Evolutionary conservation across 2,113 vertebrate species (phyloP).

Genomic region (Nothobranchius furzeri): DNA sequence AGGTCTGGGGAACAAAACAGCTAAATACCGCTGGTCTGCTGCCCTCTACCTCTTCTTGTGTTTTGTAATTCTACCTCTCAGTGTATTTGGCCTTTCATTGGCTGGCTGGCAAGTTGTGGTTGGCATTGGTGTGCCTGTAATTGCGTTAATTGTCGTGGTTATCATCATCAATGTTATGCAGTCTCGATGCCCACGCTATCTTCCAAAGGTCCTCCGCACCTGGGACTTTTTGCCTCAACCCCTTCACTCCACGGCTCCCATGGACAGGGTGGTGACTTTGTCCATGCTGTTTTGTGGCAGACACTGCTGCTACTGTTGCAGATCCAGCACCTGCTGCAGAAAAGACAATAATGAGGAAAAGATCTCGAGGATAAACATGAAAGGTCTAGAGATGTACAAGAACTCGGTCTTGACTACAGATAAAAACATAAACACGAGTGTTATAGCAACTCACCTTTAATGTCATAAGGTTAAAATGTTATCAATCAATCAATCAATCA

Average conservation of each 20-base stretch:
- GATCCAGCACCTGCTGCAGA: constrained; percentile 76
- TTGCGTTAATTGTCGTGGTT: constrained; percentile 68
- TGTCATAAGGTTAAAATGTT: too few species aligned
- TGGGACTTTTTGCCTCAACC: constrained; percentile 90
- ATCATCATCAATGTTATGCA: constrained; percentile 86
- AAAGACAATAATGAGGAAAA: constrained; percentile 29
- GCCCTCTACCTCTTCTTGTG: constrained; percentile 85
- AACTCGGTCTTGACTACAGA: constrained; percentile 75
- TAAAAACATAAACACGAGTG: constrained; percentile 18
- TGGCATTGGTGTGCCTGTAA: constrained; percentile 84
- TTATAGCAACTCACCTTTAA: constrained; percentile 52
- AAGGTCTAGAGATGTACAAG: constrained; percentile 80
- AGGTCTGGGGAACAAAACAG: constrained; percentile 84
- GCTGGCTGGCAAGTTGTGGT: constrained; percentile 90
- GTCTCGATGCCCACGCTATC: constrained; percentile 63
- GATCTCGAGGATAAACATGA: constrained; percentile 46
- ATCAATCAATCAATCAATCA: too few species aligned
- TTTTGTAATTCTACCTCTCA: constrained; percentile 86
- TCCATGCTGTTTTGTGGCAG: constrained; percentile 67
- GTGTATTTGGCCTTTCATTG: constrained; percentile 87
- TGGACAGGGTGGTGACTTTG: constrained; percentile 80
- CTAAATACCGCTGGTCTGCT: constrained; percentile 95
- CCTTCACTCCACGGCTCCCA: constrained; percentile 88
- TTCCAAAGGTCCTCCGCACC: constrained; percentile 81
- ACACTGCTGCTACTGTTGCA: constrained; percentile 85